Base-by-base conservation (phyloP, 2,888 invertebrate species). In the Himalopsyche kuldschensis region DNA sequence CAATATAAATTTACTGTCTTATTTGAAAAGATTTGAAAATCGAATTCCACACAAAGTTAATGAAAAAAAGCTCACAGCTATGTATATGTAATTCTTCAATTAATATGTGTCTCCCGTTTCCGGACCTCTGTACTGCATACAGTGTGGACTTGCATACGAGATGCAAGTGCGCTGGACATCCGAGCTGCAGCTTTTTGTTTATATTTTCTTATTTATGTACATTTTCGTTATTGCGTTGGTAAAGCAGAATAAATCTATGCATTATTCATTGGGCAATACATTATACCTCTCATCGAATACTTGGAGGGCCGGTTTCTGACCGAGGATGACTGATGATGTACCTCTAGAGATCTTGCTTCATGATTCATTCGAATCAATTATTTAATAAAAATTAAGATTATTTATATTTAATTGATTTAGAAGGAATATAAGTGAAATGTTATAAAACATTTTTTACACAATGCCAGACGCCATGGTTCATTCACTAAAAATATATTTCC, bases 151-250 rank as follows among this genome's bases (percentile, higher is more conserved):
- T 15, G 41, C 41, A 41, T 41, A 41, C 15, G 41, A 35, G 41
- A 41, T 3, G 24, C 55, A 55, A 24, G 8, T 55, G 24, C 55
- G 24, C 24, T 20, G n/a, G 24, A 55, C 20, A 55, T 55, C n/a
- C 75, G 24, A 47, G 35, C 32, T 47, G 75, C 85, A 47, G 75
- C 84, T 85, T 85, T 85, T 85, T 85, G 84, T 85, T 79, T 78
- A 30, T 48, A 76, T 55, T 55, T 24, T 24, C 10, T 55, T 55
- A 55, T 2, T 55, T 55, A 55, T 55, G 4, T 20, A 20, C 15
- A 41, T 2, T 15, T 41, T 55, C 20, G 20, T 55, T 55, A 55
- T 55, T 55, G 84, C 80, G 84, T 84, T 82, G 84, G 84, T 78
- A 79, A 78, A 84, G 81, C 78, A 79, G 80, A 81, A 82, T 20